Conservation (phyloP, 64 coral and sea anemone species). For the Acropora yongei region DNA sequence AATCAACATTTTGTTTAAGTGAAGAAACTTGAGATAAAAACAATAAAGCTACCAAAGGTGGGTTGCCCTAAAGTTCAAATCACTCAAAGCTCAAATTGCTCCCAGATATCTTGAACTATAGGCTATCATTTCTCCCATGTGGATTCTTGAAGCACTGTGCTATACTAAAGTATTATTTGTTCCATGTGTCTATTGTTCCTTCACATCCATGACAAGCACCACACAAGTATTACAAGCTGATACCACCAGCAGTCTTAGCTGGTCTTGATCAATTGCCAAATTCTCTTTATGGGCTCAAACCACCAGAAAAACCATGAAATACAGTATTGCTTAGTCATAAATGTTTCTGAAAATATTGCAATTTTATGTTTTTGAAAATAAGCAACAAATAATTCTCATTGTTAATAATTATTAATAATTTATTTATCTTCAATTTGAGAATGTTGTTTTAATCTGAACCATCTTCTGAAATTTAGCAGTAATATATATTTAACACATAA, state of each 20-base stretch:
- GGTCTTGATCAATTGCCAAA: background rate
- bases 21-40: background rate
- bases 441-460: no score
- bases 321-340: no score
- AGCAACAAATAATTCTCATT: no score
- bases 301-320: background rate
- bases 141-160: background rate
- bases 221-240: background rate
- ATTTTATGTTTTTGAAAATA: no score
- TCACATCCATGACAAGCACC: background rate
- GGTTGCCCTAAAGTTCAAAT: background rate
- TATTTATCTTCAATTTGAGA: no score
- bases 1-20: background rate
- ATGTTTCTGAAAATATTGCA: no score
- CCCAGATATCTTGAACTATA: background rate
- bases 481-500: no score
- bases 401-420: no score
- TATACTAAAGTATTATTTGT: background rate
- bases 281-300: background rate
- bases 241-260: background rate
- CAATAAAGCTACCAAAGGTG: background rate
- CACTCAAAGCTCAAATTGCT: background rate
- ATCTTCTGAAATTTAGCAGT: no score
- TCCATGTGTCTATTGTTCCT: constrained; percentile 26
- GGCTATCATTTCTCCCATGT: background rate